phyloP scores from a whole-genome alignment of 2,888 invertebrate species.

The Meiosimyza decipiens region DNA sequence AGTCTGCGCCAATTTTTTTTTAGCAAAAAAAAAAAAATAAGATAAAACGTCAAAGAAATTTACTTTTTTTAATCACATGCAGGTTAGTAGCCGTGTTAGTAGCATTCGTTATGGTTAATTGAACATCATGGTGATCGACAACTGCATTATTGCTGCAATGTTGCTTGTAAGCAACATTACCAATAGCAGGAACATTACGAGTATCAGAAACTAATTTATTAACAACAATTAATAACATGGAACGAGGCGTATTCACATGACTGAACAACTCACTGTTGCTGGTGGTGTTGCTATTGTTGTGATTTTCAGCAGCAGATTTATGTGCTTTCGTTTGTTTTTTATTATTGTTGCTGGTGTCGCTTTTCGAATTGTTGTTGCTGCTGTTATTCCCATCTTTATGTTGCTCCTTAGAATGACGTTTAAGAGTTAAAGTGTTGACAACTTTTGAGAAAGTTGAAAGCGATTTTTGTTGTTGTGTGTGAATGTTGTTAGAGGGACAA shows the following conservation, averaged over 20 bases:
- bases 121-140: constrained; percentile 4
- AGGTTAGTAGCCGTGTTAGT: constrained; percentile 24
- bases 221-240: constrained; percentile 38
- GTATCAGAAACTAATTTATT: constrained; percentile 36
- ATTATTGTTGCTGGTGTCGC: constrained; percentile 32
- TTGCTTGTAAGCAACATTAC: background rate
- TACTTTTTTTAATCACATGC: constrained; percentile 13
- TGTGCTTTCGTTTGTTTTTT: constrained; percentile 30
- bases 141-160: constrained; percentile 1
- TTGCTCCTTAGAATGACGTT: constrained; percentile 50
- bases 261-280: constrained; percentile 28
- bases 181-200: constrained; percentile 13
- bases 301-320: constrained; percentile 40
- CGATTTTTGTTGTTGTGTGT: background rate
- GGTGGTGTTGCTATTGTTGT: constrained; percentile 35
- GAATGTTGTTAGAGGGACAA: constrained; percentile 36
- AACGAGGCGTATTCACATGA: background rate
- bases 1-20: too few species aligned
- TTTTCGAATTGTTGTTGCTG: constrained; percentile 28
- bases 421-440: constrained; percentile 61
- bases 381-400: constrained; percentile 31
- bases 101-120: constrained; percentile 23
- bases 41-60: background rate
- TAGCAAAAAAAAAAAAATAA: too few species aligned
- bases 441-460: constrained; percentile 54